A percentile compares a stretch with the other conserved stretches of the same genome.
These are phyloP conservation scores for Tuta absoluta DNA, from an alignment of 2,888 invertebrate genomes.

Conservation along the genomic window DNA sequence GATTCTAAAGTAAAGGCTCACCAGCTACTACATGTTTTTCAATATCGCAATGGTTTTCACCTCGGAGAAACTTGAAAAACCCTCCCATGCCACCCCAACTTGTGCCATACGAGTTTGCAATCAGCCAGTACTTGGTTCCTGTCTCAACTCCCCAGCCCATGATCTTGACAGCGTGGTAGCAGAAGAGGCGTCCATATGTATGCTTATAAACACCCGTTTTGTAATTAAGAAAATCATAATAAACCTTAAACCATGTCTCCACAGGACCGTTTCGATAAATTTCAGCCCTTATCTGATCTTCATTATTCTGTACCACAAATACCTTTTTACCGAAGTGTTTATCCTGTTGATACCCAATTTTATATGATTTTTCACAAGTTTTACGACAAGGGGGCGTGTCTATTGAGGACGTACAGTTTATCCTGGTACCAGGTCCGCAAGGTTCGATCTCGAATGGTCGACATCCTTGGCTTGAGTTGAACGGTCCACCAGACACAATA, in stretches of 20 bases:
- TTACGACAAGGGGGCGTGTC: constrained; percentile 90
- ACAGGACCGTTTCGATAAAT: constrained; percentile 89
- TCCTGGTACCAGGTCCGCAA: constrained; percentile 78
- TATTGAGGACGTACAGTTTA: constrained; percentile 84
- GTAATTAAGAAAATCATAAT: constrained; percentile 87
- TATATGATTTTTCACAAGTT: constrained; percentile 85
- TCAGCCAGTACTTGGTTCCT: constrained; percentile 87
- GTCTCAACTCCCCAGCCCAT: constrained; percentile 89
- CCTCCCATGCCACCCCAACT: constrained; percentile 92
- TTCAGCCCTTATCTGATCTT: constrained; percentile 84
- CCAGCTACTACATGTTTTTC: constrained; percentile 82
- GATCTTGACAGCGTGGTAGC: constrained; percentile 89
- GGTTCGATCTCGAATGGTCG: constrained; percentile 91
- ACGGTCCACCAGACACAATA: constrained; percentile 93
- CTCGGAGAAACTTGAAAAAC: constrained; percentile 88
- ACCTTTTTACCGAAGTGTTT: constrained; percentile 86
- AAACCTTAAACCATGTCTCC: constrained; percentile 89
- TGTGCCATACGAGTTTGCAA: constrained; percentile 92
- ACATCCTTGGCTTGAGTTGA: constrained; percentile 90
- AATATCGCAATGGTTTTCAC: constrained; percentile 83
- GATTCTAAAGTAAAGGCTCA: constrained; percentile 55
- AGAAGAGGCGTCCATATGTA: constrained; percentile 57
- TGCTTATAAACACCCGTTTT: constrained; percentile 80
- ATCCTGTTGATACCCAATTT: constrained; percentile 85
- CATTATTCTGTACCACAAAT: constrained; percentile 48